Conservation (phyloP, 2,797 vertebrate species). For the Molossus alvarezi region DNA sequence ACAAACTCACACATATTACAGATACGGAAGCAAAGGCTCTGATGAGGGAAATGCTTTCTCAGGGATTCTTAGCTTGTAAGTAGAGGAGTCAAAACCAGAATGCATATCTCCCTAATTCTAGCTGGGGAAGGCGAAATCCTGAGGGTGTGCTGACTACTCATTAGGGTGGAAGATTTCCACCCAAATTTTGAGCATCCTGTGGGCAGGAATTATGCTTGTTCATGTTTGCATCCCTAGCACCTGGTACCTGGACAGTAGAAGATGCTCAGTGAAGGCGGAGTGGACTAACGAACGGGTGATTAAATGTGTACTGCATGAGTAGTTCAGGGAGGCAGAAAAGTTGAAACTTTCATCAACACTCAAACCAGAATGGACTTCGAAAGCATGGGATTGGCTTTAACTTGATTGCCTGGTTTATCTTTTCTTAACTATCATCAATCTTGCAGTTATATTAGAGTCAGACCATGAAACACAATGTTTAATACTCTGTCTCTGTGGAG, state of each 20-base stretch:
- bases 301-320: not conserved
- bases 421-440: not conserved
- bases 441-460: constrained; percentile 49
- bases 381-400: constrained; percentile 2
- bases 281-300: not conserved
- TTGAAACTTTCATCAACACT: not conserved
- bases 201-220: not conserved
- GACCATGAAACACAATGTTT: not conserved
- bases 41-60: not conserved
- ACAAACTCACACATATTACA: not conserved
- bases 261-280: not conserved
- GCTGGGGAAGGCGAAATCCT: not conserved
- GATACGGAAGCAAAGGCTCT: not conserved
- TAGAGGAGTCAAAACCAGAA: constrained; percentile 17
- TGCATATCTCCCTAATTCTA: not conserved
- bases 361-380: not conserved
- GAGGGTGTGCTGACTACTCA: not conserved
- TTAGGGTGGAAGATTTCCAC: not conserved
- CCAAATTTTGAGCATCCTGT: not conserved
- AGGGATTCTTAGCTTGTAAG: constrained; percentile 12
- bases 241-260: not conserved
- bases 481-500: not conserved
- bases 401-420: constrained; percentile 16
- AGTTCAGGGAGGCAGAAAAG: not conserved
- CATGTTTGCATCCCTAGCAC: not conserved